These are phyloP conservation scores for Drosophila tropicalis DNA, from an alignment of 1,140 invertebrate genomes.

Conservation along the genomic window DNA sequence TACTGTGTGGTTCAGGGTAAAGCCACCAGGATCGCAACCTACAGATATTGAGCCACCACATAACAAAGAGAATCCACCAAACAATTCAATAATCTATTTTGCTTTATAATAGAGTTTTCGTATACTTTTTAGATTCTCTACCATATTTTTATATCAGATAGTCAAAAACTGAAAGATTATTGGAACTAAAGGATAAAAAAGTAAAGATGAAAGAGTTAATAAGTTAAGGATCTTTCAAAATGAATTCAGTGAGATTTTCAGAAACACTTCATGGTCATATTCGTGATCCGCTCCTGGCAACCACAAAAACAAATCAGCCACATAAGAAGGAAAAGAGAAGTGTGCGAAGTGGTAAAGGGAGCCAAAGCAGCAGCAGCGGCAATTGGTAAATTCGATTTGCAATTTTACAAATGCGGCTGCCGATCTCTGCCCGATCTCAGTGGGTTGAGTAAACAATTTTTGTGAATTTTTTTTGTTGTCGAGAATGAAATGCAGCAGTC, in stretches of 20 bases:
- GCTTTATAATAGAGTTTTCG: too few relatives aligned
- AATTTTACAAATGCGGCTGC: conserved; percentile 37
- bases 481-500: conserved; percentile 67
- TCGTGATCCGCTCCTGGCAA: conserved; percentile 37
- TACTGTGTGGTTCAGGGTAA: conserved; percentile 32
- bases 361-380: conserved; percentile 3
- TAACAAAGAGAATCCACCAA: too few relatives aligned
- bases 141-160: too few relatives aligned
- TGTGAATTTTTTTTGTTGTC: conserved; percentile 29
- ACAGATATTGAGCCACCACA: neutral
- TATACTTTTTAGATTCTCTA: too few relatives aligned
- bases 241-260: too few relatives aligned
- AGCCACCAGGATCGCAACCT: neutral
- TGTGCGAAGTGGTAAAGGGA: neutral
- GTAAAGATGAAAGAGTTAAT: too few relatives aligned
- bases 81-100: too few relatives aligned
- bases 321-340: neutral
- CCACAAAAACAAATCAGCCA: conserved; percentile 77
- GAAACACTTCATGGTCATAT: neutral
- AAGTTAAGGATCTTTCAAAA: too few relatives aligned
- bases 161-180: too few relatives aligned
- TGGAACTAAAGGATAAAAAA: too few relatives aligned
- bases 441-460: conserved; percentile 77
- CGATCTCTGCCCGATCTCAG: conserved; percentile 19
- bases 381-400: conserved; percentile 67